phyloP scores from a whole-genome alignment of 2,888 invertebrate genomes.

The Andrena praecox region DNA sequence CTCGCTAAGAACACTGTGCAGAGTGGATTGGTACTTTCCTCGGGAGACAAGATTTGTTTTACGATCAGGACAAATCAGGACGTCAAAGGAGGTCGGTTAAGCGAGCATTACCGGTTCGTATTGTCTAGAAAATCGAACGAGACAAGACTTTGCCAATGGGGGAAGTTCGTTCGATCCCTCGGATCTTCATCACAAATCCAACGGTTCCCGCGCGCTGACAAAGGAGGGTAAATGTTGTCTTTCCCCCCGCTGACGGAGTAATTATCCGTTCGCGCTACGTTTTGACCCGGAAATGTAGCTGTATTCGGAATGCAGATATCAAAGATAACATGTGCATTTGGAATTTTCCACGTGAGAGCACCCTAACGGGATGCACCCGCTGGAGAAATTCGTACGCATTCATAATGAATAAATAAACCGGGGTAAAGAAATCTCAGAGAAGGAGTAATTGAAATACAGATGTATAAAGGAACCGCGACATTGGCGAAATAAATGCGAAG shows the following conservation, averaged over 20 bases:
- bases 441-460: background rate
- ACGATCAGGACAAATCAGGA: background rate
- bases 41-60: background rate
- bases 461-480: background rate
- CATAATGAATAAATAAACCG: background rate
- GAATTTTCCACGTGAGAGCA: background rate
- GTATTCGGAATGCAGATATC: background rate
- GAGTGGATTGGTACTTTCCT: background rate
- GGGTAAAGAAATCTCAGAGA: background rate
- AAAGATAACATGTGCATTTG: background rate
- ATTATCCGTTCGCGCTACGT: background rate
- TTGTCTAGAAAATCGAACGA: background rate
- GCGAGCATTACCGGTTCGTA: too few relatives aligned
- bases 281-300: background rate
- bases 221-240: slow-evolving; percentile 9
- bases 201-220: background rate
- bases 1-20: background rate
- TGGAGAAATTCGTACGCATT: background rate
- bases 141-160: background rate
- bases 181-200: background rate
- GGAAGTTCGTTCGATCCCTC: background rate
- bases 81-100: background rate
- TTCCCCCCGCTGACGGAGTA: background rate
- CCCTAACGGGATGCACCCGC: background rate
- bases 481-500: background rate